Evolutionary conservation across 2,797 vertebrate genomes (phyloP), one percentile per base, ranked within the genome.

Genomic region (Chiroxiphia lanceolata): DNA sequence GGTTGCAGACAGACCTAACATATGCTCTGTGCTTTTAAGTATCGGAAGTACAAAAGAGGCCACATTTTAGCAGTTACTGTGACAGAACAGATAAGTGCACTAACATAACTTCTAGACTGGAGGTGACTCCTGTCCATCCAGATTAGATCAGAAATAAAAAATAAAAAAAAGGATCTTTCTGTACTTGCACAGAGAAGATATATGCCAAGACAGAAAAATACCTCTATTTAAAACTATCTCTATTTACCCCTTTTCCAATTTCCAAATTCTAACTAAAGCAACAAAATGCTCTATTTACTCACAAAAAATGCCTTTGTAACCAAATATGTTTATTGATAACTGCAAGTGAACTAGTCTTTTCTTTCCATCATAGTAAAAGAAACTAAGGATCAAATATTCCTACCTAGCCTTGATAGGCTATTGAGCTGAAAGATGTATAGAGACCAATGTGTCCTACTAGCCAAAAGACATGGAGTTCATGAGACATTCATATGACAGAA

Each of bases 81-180:
- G 94, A 94, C 87, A 94, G 67, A 84, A 91, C 31, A 77, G 40
- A 92, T 72, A 89, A 87, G 79, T 16, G 13, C 23, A 79, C 19
- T 54, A 78, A 45, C 18, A 22, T 40, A 16, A 89, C 12, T 82
- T 89, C 50, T 76, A 34, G 19, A 61, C 63, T 64, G n/a, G 27
- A 90, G 53, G 23, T 53, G 53, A 47, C 45, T 92, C 84, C 70
- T 63, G 51, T 54, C 70, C 26, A 59, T 29, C 14, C 56, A 72
- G 36, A 78, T 70, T 48, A 92, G 45, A 38, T 40, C 38, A 50
- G 26, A 85, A 68, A 75, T 7, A 9, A 87, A 71, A 44, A 61
- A 47, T 16, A 3, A 5, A 47, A 69, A 11, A n/a, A 4, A 15
- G 0, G 1, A 12, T 64, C 8, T 50, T 89, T 91, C 53, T 70